Base-by-base conservation (phyloP, 1,140 invertebrate genomes). In the Schmidtea mediterranea region DNA sequence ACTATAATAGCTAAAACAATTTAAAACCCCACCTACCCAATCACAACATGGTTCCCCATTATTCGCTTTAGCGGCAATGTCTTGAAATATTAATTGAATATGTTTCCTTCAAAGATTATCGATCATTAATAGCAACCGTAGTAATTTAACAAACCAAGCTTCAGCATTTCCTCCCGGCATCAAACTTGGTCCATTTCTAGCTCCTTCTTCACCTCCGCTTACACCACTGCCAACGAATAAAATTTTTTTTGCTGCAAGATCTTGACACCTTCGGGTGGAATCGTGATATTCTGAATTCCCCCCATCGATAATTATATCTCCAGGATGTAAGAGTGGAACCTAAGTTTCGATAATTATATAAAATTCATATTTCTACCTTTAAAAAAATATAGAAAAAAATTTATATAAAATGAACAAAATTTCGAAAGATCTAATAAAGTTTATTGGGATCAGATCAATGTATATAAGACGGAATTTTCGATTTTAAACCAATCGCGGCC, bases 261-360 rank as follows among this genome's bases (percentile, higher is more conserved):
- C n/a, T 5, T 26, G 43, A 45, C n/a, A 45, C 55, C 60, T 55
- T 58, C 70, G 66, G 54, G 61, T 69, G n/a, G 84, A 84, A 59
- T 98, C 92, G 51, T 75, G 76, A 62, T 97, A 97, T 62, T 95
- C 87, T 0, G 87, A 94, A 65, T 97, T 98, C n/a, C 92, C 92
- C 51, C 90, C 92, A 69, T 98, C 92, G 57, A 98, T 97, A 47
- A 98, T 94, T 49, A 98, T 90, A 63, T 98, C 92, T 15, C 90
- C 70, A 40, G 57, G 56, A 41, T 60, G 56, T 43, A 67, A 48
- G n/a, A 59, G 52, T 13, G 62, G 63, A 8, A 64, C 3, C 26
- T 32, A 32, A 32, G 10, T 32, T n/a, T n/a, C n/a, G n/a, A n/a
- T n/a, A n/a, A n/a, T n/a, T n/a, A n/a, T n/a, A n/a, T n/a, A n/a